phyloP scores from a whole-genome alignment of 92 coral and sea anemone species.

The Epizoanthus rinbou region DNA sequence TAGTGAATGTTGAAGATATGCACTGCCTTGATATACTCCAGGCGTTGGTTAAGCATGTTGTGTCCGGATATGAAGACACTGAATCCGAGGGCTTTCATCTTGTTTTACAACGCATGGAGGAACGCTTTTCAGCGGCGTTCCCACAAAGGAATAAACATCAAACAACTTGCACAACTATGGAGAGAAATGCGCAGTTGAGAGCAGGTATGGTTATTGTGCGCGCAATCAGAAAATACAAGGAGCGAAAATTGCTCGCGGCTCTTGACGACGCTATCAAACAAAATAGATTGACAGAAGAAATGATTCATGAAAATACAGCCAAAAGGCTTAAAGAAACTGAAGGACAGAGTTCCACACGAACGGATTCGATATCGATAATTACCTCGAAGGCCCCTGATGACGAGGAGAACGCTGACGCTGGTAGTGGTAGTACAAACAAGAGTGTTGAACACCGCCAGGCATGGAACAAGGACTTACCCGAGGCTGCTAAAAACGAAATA shows the following conservation, averaged over 20 bases:
- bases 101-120: conserved; percentile 88
- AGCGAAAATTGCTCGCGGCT: conserved; percentile 60
- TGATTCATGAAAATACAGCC: not conserved
- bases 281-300: not conserved
- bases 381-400: not conserved
- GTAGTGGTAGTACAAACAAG: too few relatives aligned
- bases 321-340: not conserved
- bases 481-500: not conserved
- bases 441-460: not conserved
- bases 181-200: conserved; percentile 57
- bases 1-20: conserved; percentile 74
- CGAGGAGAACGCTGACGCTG: too few relatives aligned
- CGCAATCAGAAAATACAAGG: conserved; percentile 73
- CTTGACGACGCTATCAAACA: conserved; percentile 10
- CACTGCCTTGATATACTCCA: conserved; percentile 94
- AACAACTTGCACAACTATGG: conserved; percentile 73
- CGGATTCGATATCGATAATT: not conserved
- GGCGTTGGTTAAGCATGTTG: conserved; percentile 82
- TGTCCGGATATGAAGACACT: conserved; percentile 76
- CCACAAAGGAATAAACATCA: conserved; percentile 73
- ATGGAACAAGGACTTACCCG: not conserved
- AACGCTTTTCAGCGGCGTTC: conserved; percentile 83
- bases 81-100: conserved; percentile 78
- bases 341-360: not conserved
- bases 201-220: conserved; percentile 83